Evolutionary conservation across 30 jellyfish, hydroid and myxozoan genomes (phyloP), one percentile per base, ranked within the genome.

Genomic region (Pelagia noctiluca): DNA sequence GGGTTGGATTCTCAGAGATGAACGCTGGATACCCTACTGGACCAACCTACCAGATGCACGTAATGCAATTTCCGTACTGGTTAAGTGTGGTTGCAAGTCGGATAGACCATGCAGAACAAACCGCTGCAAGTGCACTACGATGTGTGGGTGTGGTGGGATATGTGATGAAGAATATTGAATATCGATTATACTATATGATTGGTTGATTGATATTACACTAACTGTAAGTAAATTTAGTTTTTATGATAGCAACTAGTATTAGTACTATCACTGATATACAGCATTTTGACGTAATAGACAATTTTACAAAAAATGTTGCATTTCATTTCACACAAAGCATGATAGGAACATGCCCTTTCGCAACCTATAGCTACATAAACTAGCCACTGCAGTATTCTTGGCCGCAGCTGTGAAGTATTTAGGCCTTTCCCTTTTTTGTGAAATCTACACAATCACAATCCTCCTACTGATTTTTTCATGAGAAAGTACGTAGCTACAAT

Each of bases 31-130:
- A 30, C 50, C 50, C 48, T 63, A 25, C 50, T 63, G 0, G 84
- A 71, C 84, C 42, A 71, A 71, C 42, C 46, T 71, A 34, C 84
- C 84, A 71, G 71, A 37, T 38, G 84, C 84, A 71, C 37, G 69
- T 24, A 35, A 71, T n/a, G 72, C 84, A 67, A 19, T 32, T 67
- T 67, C 80, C 35, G 35, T 32, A 67, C 60, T 67, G 60, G 80
- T 67, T 24, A 67, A 32, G 80, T 67, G 80, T 67, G 80, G 80
- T 18, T 67, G 54, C 60, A 67, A 67, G 8, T 67, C 80, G 35
- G 57, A 32, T 33, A 67, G 8, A 67, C 54, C 80, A 67, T 67
- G 76, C 57, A 67, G 80, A 28, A 67, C 53, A 32, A 67, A 29
- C 57, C 53, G 80, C 80, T 67, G 80, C 80, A 67, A 28, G 61